Conservation (phyloP, 2,888 invertebrate species). For the Scelioninae gen. 1 region DNA sequence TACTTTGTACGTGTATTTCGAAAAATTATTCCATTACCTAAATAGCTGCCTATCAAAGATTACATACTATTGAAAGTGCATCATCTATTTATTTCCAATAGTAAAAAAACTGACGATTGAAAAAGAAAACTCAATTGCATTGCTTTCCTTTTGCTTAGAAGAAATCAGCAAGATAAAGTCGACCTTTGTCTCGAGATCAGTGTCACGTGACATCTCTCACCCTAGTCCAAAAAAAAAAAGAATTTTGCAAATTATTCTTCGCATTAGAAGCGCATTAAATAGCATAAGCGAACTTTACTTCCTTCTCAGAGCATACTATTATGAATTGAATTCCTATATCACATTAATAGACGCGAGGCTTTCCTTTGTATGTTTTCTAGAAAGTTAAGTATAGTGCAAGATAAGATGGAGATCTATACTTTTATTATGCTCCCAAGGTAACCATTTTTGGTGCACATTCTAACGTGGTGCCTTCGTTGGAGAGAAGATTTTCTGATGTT, state of each 20-base stretch:
- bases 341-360: slow-evolving; percentile 52
- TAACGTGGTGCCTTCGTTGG: neutral
- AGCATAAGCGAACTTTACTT: slow-evolving; percentile 19
- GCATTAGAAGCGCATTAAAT: slow-evolving; percentile 8
- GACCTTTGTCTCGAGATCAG: slow-evolving; percentile 17
- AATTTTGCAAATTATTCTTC: slow-evolving; percentile 8
- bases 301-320: slow-evolving; percentile 36
- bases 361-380: slow-evolving; percentile 67
- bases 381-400: slow-evolving; percentile 62
- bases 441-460: slow-evolving; percentile 23
- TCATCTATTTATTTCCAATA: neutral
- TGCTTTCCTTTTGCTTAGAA: slow-evolving; percentile 4
- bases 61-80: neutral
- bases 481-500: neutral
- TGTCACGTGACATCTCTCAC: neutral
- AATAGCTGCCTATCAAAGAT: neutral
- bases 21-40: slow-evolving; percentile 36
- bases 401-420: slow-evolving; percentile 46
- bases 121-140: neutral
- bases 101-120: neutral
- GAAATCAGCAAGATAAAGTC: neutral
- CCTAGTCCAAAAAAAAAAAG: neutral
- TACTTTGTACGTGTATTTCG: slow-evolving; percentile 37
- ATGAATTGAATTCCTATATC: slow-evolving; percentile 47
- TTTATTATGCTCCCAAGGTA: slow-evolving; percentile 33